A percentile compares a stretch with the other conserved stretches of the same genome.
These are phyloP conservation scores for Babyrousa celebensis DNA, from an alignment of 2,797 vertebrate genomes.

Conservation along the genomic window DNA sequence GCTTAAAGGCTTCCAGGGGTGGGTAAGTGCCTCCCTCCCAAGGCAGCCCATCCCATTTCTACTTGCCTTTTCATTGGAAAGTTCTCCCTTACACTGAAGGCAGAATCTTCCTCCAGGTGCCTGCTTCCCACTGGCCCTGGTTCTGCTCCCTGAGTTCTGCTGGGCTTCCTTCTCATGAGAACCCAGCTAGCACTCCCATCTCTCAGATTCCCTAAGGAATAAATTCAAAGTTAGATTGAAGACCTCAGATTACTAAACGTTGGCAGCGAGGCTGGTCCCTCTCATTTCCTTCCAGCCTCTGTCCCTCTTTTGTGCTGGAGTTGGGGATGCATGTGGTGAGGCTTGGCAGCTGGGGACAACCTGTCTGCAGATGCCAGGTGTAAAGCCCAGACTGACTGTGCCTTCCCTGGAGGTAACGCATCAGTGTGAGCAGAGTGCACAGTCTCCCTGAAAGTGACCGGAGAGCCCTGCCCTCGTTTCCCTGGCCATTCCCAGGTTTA, in stretches of 20 bases:
- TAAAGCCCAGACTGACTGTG: not conserved
- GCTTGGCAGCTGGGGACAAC: not conserved
- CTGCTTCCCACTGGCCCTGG: not conserved
- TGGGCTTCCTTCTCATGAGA: slow-evolving; percentile 56
- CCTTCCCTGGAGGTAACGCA: slow-evolving; percentile 81
- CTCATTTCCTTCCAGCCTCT: slow-evolving; percentile 58
- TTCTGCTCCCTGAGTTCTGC: not conserved
- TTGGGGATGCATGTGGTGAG: not conserved
- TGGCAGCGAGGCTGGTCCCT: not conserved
- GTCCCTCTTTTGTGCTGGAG: slow-evolving; percentile 46
- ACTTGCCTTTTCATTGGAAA: not conserved
- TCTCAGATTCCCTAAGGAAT: slow-evolving; percentile 70
- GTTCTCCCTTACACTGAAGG: not conserved
- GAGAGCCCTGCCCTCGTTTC: slow-evolving; percentile 77
- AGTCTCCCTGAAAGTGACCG: slow-evolving; percentile 81
- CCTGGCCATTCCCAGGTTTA: slow-evolving; percentile 83
- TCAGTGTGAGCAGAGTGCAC: slow-evolving; percentile 68
- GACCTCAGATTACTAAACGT: slow-evolving; percentile 45
- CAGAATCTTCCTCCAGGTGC: not conserved
- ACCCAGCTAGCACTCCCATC: not conserved
- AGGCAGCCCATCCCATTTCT: not conserved
- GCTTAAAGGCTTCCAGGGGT: not conserved
- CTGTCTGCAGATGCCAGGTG: not conserved
- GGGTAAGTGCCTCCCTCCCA: not conserved
- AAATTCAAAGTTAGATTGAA: slow-evolving; percentile 74